These are phyloP conservation scores for Ataeniobius toweri DNA, from an alignment of 2,797 vertebrate genomes.

Conservation along the genomic window DNA sequence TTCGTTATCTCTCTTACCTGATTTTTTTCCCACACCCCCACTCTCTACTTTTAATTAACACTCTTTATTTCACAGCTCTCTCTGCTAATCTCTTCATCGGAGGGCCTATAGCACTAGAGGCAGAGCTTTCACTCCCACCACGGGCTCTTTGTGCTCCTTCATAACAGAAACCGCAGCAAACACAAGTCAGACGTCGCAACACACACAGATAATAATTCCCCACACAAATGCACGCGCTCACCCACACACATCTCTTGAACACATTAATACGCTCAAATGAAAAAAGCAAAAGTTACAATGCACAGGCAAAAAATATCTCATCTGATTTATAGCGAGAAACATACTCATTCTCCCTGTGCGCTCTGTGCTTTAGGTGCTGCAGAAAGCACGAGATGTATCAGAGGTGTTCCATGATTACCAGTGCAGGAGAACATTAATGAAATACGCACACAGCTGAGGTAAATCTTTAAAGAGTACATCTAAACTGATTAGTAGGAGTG, in stretches of 20 bases:
- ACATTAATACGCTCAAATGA: slow-evolving; percentile 50
- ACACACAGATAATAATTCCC: slow-evolving; percentile 39
- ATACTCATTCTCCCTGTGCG: slow-evolving; percentile 28
- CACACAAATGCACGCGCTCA: slow-evolving; percentile 20
- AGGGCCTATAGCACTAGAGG: slow-evolving; percentile 54
- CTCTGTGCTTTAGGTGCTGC: slow-evolving; percentile 17
- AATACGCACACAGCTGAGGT: slow-evolving; percentile 34
- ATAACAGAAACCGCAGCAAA: slow-evolving; percentile 61
- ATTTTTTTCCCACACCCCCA: slow-evolving; percentile 67
- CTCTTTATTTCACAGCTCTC: slow-evolving; percentile 66
- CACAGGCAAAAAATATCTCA: slow-evolving; percentile 41
- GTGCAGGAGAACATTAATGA: slow-evolving; percentile 58
- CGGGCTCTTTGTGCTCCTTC: slow-evolving; percentile 58
- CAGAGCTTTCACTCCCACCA: slow-evolving; percentile 67
- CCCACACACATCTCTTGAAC: slow-evolving; percentile 39
- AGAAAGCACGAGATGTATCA: slow-evolving; percentile 30
- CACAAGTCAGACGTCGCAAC: slow-evolving; percentile 29
- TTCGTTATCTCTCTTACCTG: slow-evolving; percentile 71
- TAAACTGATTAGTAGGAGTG: slow-evolving; percentile 38
- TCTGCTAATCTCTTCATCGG: slow-evolving; percentile 70
- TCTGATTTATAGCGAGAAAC: slow-evolving; percentile 48
- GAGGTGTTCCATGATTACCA: slow-evolving; percentile 56
- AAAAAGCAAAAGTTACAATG: slow-evolving; percentile 50
- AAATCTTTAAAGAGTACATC: slow-evolving; percentile 48
- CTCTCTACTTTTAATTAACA: slow-evolving; percentile 72